Evolutionary conservation across 2,797 vertebrate genomes (phyloP), one percentile per base, ranked within the genome.

Genomic region (Merluccius polli): DNA sequence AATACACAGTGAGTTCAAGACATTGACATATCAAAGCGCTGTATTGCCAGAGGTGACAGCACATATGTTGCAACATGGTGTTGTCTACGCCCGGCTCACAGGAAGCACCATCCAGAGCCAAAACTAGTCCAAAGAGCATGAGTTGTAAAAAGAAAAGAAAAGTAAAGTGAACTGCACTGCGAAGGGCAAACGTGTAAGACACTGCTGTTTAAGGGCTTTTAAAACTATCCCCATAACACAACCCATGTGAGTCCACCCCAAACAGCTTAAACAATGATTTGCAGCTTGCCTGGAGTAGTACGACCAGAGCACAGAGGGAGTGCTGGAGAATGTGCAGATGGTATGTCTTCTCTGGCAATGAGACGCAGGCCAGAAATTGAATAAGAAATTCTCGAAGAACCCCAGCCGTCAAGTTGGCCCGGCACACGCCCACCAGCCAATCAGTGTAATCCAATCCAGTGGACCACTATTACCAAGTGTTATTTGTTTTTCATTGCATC

Each of bases 401-500:
- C 67, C 71, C 41, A 80, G 75, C 81, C 79, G 76, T 75, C 12
- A 72, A 79, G 81, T 38, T 83, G 77, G 82, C 73, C 74, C 0
- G 0, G 3, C 78, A 84, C 72, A 73, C n/a, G 4, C 73, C 79
- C 81, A 79, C 73, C 72, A 70, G 77, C 82, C 83, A 86, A 83
- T 84, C 86, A 85, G 15, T 0, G 13, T 84, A 85, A 90, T 83
- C 77, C 70, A 85, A 76, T 78, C 75, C 77, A 78, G 75, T 65
- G 70, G 79, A 86, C 44, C 5, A 72, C 76, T 77, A 73, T 79
- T 80, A 83, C 75, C 78, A 75, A 88, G 77, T 82, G 82, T 83
- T 84, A 83, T 87, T 88, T 83, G 81, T 85, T 87, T 85, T 86
- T 83, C 79, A 86, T 81, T 82, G 78, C 72, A 79, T 81, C n/a